These are phyloP conservation scores for Dolichoris vasculosae DNA, from an alignment of 1,140 invertebrate species.

Conservation along the genomic window DNA sequence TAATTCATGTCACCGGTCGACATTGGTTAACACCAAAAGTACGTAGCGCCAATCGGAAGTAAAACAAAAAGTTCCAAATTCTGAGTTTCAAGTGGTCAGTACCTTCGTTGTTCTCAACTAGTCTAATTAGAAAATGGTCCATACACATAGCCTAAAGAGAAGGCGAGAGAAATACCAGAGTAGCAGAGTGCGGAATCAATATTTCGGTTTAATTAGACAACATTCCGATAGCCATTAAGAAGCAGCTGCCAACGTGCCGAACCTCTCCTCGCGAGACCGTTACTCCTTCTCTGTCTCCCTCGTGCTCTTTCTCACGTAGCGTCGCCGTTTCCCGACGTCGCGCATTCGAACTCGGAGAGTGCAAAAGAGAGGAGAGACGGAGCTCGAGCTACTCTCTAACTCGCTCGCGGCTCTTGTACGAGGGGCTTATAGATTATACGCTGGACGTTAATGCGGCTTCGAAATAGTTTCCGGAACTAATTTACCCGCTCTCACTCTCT, in stretches of 20 bases:
- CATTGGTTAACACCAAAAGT: not conserved
- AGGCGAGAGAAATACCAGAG: not conserved
- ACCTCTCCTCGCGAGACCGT: not conserved
- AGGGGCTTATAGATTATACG: conserved; percentile 57
- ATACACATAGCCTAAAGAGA: not conserved
- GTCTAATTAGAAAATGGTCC: conserved; percentile 44
- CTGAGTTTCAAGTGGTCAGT: not conserved
- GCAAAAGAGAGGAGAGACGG: not conserved
- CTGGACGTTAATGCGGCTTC: conserved; percentile 59
- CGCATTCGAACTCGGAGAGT: not conserved
- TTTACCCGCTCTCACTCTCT: conserved; percentile 54
- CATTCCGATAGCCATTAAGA: conserved; percentile 57
- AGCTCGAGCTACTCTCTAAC: too few relatives aligned
- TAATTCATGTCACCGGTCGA: not conserved
- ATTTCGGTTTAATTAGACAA: conserved; percentile 58
- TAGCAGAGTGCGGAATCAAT: conserved; percentile 39
- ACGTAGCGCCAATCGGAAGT: not conserved
- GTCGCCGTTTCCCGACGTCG: not conserved
- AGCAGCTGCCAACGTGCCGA: conserved; percentile 38
- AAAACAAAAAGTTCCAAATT: not conserved
- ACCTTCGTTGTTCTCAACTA: not conserved
- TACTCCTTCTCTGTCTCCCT: not conserved
- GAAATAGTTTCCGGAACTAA: conserved; percentile 65
- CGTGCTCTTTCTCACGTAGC: not conserved
- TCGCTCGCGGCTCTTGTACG: conserved; percentile 46